Percentiles rank a stretch among this genome's conserved stretches.
Conservation (phyloP, 2,888 invertebrate genomes). For the Halictus ligatus region DNA sequence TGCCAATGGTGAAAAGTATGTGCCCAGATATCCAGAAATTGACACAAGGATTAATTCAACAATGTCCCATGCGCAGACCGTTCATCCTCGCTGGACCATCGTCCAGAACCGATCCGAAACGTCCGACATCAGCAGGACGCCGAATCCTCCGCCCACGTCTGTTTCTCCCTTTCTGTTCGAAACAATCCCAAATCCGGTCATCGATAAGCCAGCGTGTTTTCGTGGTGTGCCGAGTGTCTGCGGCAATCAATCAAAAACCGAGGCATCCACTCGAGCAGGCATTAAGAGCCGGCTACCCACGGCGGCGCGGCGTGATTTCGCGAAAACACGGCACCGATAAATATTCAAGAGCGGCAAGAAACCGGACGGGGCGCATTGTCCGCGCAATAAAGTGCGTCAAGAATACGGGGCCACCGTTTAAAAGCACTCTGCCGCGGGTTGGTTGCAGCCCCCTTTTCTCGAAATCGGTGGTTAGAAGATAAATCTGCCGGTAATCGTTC, state of each 20-base stretch:
- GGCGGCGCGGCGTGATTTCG: background rate
- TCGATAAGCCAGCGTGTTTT: slow-evolving; percentile 7
- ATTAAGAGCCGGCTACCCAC: background rate
- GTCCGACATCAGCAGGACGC: background rate
- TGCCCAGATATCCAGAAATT: no score
- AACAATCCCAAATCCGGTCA: background rate
- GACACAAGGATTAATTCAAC: no score
- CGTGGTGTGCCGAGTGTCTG: background rate
- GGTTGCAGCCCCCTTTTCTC: background rate
- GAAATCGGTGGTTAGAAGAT: background rate
- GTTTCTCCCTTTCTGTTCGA: background rate
- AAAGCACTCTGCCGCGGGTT: background rate
- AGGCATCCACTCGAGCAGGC: background rate
- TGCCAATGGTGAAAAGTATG: no score
- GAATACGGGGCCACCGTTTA: background rate
- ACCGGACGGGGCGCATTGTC: background rate
- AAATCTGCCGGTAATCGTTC: slow-evolving; percentile 3
- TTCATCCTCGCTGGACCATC: background rate
- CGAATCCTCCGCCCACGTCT: background rate
- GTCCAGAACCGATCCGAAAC: background rate
- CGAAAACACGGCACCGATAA: slow-evolving; percentile 14
- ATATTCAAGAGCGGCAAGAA: slow-evolving; percentile 15
- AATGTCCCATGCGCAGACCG: background rate
- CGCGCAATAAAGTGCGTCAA: slow-evolving; percentile 24
- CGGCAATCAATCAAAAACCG: slow-evolving; percentile 20